Conservation (phyloP, 1,140 invertebrate genomes). For the Teleogryllus occipitalis region DNA sequence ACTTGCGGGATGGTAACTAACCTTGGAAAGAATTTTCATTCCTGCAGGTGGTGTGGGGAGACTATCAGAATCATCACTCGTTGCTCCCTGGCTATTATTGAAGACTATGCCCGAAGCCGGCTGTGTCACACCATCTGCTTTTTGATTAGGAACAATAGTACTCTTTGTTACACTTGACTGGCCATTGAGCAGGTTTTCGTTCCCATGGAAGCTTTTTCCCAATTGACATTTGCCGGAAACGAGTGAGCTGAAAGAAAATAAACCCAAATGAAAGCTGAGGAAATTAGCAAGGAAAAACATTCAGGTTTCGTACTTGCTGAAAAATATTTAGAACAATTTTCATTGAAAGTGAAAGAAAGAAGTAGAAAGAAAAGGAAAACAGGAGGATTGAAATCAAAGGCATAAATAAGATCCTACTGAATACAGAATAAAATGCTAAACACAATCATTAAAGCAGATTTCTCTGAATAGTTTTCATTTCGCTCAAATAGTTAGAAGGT, state of each 20-base stretch:
- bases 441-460: no score
- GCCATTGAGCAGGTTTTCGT: constrained; percentile 10
- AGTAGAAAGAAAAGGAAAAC: no score
- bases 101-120: not conserved
- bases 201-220: constrained; percentile 8
- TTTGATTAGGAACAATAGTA: constrained; percentile 8
- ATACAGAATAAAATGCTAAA: no score
- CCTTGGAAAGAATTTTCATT: not conserved
- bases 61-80: not conserved
- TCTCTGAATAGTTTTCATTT: no score
- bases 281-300: not conserved
- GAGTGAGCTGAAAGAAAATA: constrained; percentile 18
- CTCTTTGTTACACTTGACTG: constrained; percentile 14
- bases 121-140: not conserved
- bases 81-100: not conserved
- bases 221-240: constrained; percentile 20
- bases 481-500: no score
- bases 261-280: not conserved
- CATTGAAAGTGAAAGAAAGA: no score
- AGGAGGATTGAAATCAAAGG: no score
- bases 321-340: no score
- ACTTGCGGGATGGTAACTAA: not conserved
- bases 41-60: not conserved
- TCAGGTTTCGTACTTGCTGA: no score
- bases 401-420: no score